Base-by-base conservation (phyloP, 2,888 invertebrate genomes). In the Cantharis rustica region DNA sequence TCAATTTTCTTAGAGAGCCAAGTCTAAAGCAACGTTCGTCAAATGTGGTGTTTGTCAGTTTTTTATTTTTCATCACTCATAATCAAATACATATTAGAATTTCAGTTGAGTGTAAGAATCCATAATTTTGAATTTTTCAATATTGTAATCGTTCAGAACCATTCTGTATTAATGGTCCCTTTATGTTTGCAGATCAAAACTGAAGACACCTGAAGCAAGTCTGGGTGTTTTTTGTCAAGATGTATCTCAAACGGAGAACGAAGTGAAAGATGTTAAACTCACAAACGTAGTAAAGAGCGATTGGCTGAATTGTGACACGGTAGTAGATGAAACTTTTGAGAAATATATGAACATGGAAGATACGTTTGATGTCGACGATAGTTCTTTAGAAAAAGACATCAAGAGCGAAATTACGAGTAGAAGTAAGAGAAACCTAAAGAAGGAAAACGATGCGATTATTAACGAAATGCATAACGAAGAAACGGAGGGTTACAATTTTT, bases 191-290 rank as follows among this genome's bases (percentile, higher is more conserved):
- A 83, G 82, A 82, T 78, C 75, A 75, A 80, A 74, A 76, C 73
- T 77, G 78, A 82, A 80, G 79, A 78, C 80, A 73, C 77, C 81
- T 77, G 79, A 80, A 76, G 82, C 82, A 82, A 83, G 83, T 84
- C 83, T 84, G 83, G 82, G 77, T 82, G 84, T 82, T 84, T 84
- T 84, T 82, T 83, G 84, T 81, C 84, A 83, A 80, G 78, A 77
- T 47, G 17, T 61, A 15, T 66, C 63, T n/a, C 10, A 75, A 75
- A 71, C 47, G 10, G 27, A 31, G 27, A 64, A 9, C 16, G 20
- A 66, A 66, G n/a, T 10, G 64, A 20, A 20, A 66, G 23, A 66
- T 7, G 64, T 20, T 9, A 20, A 66, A 66, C 17, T 66, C n/a
- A 13, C 17, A 20, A 17, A 20, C 10, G 73, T 71, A 68, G n/a